Percentiles rank a stretch among this genome's conserved stretches.
Evolutionary conservation across 2,113 vertebrate species (phyloP).

Genomic region (Polyodon spathula): DNA sequence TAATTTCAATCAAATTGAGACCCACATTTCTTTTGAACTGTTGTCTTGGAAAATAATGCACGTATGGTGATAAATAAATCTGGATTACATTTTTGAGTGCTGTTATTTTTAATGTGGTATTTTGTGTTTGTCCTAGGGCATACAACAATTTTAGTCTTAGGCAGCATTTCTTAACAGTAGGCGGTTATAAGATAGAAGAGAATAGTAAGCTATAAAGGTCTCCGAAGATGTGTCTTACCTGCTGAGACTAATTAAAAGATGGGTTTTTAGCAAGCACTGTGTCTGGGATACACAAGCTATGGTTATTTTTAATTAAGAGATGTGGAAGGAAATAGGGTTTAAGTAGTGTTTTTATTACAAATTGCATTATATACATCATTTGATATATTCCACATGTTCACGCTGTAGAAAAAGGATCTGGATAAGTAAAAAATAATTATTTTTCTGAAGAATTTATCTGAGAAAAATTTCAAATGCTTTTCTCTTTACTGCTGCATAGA

Average conservation of each 20-base stretch:
- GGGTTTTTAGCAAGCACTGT: neutral
- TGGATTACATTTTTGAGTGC: neutral
- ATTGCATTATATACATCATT: too few relatives aligned
- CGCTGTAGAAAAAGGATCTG: neutral
- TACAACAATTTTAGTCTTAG: neutral
- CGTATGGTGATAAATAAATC: too few relatives aligned
- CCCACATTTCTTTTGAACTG: too few relatives aligned
- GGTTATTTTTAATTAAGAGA: neutral
- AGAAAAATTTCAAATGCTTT: too few relatives aligned
- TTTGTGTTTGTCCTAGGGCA: slow-evolving; percentile 3
- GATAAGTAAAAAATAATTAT: neutral
- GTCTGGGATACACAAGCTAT: neutral
- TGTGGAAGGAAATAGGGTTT: neutral
- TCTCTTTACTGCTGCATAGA: too few relatives aligned
- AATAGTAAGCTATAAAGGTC: slow-evolving; percentile 45
- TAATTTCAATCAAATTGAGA: too few relatives aligned
- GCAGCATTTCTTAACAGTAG: slow-evolving; percentile 45
- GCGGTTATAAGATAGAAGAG: slow-evolving; percentile 46
- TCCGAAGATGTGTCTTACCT: slow-evolving; percentile 51
- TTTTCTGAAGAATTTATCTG: too few relatives aligned
- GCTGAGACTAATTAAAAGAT: slow-evolving; percentile 56
- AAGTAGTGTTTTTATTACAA: too few relatives aligned
- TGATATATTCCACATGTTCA: neutral
- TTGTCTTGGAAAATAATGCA: too few relatives aligned
- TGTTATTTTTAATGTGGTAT: neutral